Percentiles rank a stretch among this genome's conserved stretches.
Evolutionary conservation across 2,113 vertebrate species (phyloP).

Genomic region (Martes martes): DNA sequence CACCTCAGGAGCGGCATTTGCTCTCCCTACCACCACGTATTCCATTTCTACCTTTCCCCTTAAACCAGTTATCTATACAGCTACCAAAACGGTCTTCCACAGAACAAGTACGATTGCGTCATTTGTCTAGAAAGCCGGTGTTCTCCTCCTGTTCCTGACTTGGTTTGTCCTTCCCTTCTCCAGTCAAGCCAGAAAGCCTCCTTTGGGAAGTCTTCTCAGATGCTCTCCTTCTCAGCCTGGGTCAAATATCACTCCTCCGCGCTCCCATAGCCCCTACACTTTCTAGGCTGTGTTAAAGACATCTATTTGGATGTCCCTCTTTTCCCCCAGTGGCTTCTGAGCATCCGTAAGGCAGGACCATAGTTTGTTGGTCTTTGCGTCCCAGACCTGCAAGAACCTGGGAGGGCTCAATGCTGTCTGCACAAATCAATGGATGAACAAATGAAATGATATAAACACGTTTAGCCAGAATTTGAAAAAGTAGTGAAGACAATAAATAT

Average conservation of each 20-base stretch:
- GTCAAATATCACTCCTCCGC: no score
- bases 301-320: neutral
- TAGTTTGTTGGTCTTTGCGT: neutral
- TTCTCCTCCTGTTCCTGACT: neutral
- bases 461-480: slow-evolving; percentile 7
- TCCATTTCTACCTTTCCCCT: neutral
- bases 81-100: neutral
- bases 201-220: neutral
- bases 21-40: neutral
- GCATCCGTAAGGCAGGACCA: neutral
- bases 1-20: neutral
- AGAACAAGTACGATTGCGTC: neutral
- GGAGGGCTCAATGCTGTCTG: neutral
- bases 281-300: neutral
- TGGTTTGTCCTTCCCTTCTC: neutral
- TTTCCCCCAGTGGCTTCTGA: neutral
- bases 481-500: neutral
- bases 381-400: neutral
- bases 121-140: neutral
- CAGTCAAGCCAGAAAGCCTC: neutral
- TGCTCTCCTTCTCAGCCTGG: neutral
- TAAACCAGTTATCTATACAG: neutral
- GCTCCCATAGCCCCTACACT: neutral
- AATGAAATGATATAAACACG: neutral
- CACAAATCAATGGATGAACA: neutral